Base-by-base conservation (phyloP, 2,888 invertebrate species). In the Bimastos eiseni region DNA sequence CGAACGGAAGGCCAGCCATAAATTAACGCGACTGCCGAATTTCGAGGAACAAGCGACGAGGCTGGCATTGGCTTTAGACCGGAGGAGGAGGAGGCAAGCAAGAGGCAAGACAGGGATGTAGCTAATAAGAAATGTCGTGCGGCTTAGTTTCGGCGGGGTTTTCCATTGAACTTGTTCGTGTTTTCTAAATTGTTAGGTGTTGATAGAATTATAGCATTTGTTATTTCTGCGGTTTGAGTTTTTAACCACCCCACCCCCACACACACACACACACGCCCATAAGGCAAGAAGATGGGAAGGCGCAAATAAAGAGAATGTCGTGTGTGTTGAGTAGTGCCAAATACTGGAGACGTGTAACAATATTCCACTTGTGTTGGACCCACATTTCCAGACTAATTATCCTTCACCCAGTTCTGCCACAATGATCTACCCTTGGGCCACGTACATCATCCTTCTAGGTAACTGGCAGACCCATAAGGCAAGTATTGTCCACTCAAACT, bases 41-140 rank as follows among this genome's bases (percentile, higher is more conserved):
- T 70, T 70, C 70, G 70, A 70, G 70, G 70, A n/a, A 70, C 70
- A 70, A 70, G 70, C 70, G n/a, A 70, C n/a, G 70, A n/a, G 70
- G 70, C 70, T 70, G n/a, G 4, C n/a, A n/a, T 70, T 6, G 30
- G 70, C 13, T 70, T 70, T 70, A 4, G 70, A 8, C 30, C 3
- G 70, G 70, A 24, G 55, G 70, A 8, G 70, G 30, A 49, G 70
- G 70, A 30, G 70, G 30, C 8, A 70, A n/a, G n/a, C 4, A n/a
- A 30, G 70, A 70, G 8, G n/a, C 30, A 11, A 8, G 17, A n/a
- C 11, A 2, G 70, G 19, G 21, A 19, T 19, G 49, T 3, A 19
- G 21, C 19, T 11, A 19, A 19, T 3, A 49, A 21, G 21, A 49
- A 21, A 21, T 15, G 41, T 15, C n/a, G n/a, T n/a, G n/a, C n/a